phyloP scores from a whole-genome alignment of 2,888 invertebrate species.

The Eupithecia subfuscata region DNA sequence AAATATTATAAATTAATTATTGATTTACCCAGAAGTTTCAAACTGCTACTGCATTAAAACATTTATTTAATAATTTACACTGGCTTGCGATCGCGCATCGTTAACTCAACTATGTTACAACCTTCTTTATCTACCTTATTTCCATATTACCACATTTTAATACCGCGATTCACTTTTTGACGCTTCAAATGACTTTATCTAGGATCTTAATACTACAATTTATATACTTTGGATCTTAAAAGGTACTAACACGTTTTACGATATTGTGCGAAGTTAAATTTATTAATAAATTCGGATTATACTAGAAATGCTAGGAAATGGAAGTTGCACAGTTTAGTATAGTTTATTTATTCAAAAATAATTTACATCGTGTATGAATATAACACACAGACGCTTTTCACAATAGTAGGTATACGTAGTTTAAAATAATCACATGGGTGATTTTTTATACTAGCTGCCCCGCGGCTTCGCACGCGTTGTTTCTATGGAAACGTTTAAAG shows the following conservation, averaged over 20 bases:
- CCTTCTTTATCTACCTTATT: constrained; percentile 70
- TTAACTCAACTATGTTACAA: constrained; percentile 67
- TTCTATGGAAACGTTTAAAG: too few relatives aligned
- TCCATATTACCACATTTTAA: constrained; percentile 70
- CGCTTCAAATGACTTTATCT: constrained; percentile 68
- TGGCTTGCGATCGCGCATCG: constrained; percentile 52
- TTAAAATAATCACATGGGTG: too few relatives aligned
- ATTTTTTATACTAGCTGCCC: too few relatives aligned
- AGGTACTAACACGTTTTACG: constrained; percentile 33
- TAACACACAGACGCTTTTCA: too few relatives aligned
- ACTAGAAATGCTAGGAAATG: constrained; percentile 6
- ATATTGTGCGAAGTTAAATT: constrained; percentile 24
- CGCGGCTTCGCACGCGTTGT: too few relatives aligned
- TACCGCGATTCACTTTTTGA: constrained; percentile 60
- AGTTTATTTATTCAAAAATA: too few relatives aligned
- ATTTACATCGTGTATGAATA: too few relatives aligned
- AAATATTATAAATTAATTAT: background rate
- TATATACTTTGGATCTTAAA: constrained; percentile 48
- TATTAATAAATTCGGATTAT: constrained; percentile 27
- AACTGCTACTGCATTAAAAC: constrained; percentile 36
- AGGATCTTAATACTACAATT: constrained; percentile 60
- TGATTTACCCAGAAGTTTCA: background rate
- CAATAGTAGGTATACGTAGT: too few relatives aligned
- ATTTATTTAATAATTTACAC: constrained; percentile 43
- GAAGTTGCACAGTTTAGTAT: background rate